A percentile compares a stretch with the other conserved stretches of the same genome.
These are phyloP conservation scores for Callorhinus ursinus DNA, from an alignment of 2,113 vertebrate genomes.

Conservation along the genomic window DNA sequence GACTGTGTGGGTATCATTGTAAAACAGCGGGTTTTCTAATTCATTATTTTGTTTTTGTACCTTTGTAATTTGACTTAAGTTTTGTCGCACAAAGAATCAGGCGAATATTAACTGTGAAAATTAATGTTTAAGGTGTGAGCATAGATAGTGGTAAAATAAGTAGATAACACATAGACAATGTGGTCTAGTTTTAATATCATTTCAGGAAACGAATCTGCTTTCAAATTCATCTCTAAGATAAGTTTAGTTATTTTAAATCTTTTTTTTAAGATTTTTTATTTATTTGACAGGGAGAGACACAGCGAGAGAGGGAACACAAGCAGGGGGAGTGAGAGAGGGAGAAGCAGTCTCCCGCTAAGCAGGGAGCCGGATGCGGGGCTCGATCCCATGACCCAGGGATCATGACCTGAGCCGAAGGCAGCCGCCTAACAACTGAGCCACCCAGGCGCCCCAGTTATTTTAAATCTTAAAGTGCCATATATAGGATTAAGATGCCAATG, in stretches of 20 bases:
- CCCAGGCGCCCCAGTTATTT: not conserved
- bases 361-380: too few species aligned
- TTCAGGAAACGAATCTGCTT: slow-evolving; percentile 23
- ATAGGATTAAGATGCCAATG: not conserved
- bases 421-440: too few species aligned
- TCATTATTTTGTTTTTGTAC: not conserved
- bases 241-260: not conserved
- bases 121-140: not conserved
- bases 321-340: too few species aligned
- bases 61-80: not conserved
- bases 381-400: too few species aligned
- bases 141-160: not conserved
- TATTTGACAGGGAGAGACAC: too few species aligned
- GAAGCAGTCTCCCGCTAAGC: too few species aligned
- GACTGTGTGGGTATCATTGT: not conserved
- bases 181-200: not conserved
- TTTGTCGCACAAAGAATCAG: not conserved
- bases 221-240: not conserved
- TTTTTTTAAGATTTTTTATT: not conserved
- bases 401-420: too few species aligned
- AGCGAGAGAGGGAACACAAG: too few species aligned
- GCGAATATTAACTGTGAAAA: not conserved
- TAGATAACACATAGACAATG: not conserved
- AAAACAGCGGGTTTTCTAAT: not conserved
- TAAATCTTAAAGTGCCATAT: not conserved